phyloP scores from a whole-genome alignment of 1,140 invertebrate species.

The Streblospio benedicti region DNA sequence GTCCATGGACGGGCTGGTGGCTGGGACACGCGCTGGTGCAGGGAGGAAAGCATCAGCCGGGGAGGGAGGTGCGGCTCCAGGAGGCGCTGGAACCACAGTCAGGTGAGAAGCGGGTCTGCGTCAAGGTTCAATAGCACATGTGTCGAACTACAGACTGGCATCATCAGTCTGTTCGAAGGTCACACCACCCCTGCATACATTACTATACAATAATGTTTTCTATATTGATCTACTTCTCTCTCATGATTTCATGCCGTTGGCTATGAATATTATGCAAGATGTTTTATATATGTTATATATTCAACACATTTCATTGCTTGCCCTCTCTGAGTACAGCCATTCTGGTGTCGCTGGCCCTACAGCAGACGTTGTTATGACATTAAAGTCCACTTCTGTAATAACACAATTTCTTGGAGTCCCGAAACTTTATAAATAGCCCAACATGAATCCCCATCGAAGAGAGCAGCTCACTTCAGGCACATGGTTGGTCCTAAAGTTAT shows the following conservation, averaged over 20 bases:
- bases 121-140: neutral
- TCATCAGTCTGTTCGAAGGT: neutral
- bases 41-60: neutral
- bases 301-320: too few relatives aligned
- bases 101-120: neutral
- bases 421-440: too few relatives aligned
- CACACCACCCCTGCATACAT: neutral
- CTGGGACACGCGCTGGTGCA: slow-evolving; percentile 42
- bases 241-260: neutral
- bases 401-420: too few relatives aligned
- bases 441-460: neutral
- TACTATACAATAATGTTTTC: neutral
- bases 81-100: neutral
- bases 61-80: neutral
- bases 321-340: neutral
- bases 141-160: neutral
- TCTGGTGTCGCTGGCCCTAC: neutral
- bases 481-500: neutral
- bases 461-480: neutral
- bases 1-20: slow-evolving; percentile 52
- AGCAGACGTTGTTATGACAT: neutral
- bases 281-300: too few relatives aligned
- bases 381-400: too few relatives aligned
- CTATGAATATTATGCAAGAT: too few relatives aligned
- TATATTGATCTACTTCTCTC: neutral